phyloP scores from a whole-genome alignment of 2,888 invertebrate genomes.

The Electrophaes corylata region DNA sequence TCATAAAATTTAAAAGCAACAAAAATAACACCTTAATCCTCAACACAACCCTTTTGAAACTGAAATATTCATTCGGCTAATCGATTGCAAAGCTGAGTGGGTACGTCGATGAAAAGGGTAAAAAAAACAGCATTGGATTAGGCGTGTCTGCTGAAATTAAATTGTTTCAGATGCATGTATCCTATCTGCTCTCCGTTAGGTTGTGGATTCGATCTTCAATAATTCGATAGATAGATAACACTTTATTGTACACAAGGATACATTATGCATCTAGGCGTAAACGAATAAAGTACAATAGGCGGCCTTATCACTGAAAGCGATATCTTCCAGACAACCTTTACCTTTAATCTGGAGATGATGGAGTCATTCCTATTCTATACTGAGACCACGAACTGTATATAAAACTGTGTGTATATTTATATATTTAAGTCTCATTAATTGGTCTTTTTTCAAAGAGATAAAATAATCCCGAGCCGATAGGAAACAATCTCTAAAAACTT shows the following conservation, averaged over 20 bases:
- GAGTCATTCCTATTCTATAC: too few relatives aligned
- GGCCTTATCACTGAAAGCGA: too few relatives aligned
- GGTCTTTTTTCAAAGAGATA: constrained; percentile 52
- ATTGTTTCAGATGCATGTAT: too few relatives aligned
- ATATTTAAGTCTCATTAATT: constrained; percentile 54
- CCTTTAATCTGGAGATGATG: too few relatives aligned
- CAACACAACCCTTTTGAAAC: constrained; percentile 48
- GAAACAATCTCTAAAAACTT: constrained; percentile 59
- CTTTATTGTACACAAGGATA: too few relatives aligned
- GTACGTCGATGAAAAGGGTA: constrained; percentile 26
- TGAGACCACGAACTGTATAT: too few relatives aligned
- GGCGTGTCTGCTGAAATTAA: constrained; percentile 53
- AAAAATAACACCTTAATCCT: constrained; percentile 35
- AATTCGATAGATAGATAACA: too few relatives aligned
- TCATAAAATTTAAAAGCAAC: constrained; percentile 35
- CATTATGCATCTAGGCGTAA: too few relatives aligned
- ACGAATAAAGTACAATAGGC: too few relatives aligned
- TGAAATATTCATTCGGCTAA: constrained; percentile 53
- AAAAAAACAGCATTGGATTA: constrained; percentile 50
- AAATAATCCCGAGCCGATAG: constrained; percentile 50
- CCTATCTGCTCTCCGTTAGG: too few relatives aligned
- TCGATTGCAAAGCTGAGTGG: constrained; percentile 49
- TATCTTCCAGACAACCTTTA: too few relatives aligned
- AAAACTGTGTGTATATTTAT: not conserved
- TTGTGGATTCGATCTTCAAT: too few relatives aligned